Evolutionary conservation across 2,888 invertebrate species (phyloP).

Genomic region (Drosophila histrio): DNA sequence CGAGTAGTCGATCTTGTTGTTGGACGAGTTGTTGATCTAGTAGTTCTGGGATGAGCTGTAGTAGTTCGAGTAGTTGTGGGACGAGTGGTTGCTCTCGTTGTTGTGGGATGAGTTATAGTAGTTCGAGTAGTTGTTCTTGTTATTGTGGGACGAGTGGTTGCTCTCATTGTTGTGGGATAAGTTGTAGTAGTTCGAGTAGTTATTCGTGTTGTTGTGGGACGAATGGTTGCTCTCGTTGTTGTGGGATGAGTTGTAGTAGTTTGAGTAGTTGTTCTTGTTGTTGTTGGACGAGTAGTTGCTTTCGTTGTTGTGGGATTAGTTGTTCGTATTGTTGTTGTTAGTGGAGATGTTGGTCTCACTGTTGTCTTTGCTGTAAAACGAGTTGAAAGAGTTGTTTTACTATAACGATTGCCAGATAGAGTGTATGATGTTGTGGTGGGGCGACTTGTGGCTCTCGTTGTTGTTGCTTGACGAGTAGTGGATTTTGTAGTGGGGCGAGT

Average conservation of each 20-base stretch:
- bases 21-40: slow-evolving; percentile 15
- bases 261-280: neutral
- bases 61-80: neutral
- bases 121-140: neutral
- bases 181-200: neutral
- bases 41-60: slow-evolving; percentile 14
- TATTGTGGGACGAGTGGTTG: slow-evolving; percentile 8
- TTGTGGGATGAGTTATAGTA: neutral
- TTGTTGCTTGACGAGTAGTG: slow-evolving; percentile 13
- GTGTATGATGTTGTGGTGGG: neutral
- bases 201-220: neutral
- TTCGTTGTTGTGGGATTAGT: slow-evolving; percentile 12
- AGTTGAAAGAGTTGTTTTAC: no score
- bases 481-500: neutral
- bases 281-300: slow-evolving; percentile 1
- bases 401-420: no score
- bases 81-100: neutral
- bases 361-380: no score
- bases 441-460: neutral
- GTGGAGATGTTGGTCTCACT: neutral
- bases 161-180: slow-evolving; percentile 1
- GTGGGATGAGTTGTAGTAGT: neutral
- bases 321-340: slow-evolving; percentile 1
- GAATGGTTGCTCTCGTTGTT: neutral
- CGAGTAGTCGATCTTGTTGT: slow-evolving; percentile 8